A percentile compares a stretch with the other conserved stretches of the same genome.
phyloP scores from a whole-genome alignment of 2,797 vertebrate genomes.

The Acridotheres tristis region DNA sequence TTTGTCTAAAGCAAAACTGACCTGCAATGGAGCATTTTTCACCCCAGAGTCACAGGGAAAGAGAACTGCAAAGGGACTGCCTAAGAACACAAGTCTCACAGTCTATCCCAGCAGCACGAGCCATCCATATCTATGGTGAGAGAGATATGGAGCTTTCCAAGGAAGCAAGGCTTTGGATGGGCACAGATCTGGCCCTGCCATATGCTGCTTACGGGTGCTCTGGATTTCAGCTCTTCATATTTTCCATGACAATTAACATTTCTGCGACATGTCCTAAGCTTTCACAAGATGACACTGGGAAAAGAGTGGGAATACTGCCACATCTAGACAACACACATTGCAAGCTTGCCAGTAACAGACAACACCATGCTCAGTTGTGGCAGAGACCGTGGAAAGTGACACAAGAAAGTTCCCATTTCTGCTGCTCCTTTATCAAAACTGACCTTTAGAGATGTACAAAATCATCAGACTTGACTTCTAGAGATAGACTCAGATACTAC shows the following conservation, averaged over 20 bases:
- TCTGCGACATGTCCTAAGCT: background rate
- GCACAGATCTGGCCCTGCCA: background rate
- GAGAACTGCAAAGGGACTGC: background rate
- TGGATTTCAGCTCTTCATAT: background rate
- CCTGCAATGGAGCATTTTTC: background rate
- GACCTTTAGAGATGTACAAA: background rate
- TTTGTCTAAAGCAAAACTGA: background rate
- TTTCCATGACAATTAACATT: background rate
- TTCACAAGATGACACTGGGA: background rate
- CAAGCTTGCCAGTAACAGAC: background rate
- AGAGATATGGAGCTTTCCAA: background rate
- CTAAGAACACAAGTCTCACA: background rate
- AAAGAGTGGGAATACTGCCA: background rate
- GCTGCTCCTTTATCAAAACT: background rate
- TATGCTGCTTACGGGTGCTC: background rate
- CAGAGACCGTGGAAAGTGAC: background rate
- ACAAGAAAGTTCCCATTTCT: background rate
- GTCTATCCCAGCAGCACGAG: background rate
- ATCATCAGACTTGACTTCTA: background rate
- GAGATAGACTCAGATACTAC: background rate
- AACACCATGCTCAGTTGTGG: background rate
- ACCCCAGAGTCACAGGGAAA: background rate
- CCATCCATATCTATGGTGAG: background rate
- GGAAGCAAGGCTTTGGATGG: background rate
- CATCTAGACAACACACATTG: background rate